Evolutionary conservation across 2,113 vertebrate genomes (phyloP).

Genomic region (Campylorhamphus procurvoides): DNA sequence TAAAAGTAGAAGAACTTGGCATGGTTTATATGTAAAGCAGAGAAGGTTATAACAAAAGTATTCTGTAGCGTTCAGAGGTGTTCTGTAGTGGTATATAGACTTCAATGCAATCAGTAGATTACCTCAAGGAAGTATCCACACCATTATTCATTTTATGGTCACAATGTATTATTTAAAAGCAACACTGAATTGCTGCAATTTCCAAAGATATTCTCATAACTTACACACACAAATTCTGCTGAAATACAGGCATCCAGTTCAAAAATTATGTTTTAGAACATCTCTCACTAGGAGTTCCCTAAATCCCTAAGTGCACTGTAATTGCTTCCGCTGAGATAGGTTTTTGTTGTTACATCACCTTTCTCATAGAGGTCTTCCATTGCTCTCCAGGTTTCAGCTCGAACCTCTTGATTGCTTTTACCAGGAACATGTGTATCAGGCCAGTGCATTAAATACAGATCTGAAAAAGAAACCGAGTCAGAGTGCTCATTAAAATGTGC

Average conservation of each 20-base stretch:
- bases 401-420: constrained; percentile 71
- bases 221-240: background rate
- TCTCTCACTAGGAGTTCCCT: background rate
- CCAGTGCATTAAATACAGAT: constrained; percentile 84
- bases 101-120: background rate
- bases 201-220: background rate
- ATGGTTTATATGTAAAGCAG: background rate
- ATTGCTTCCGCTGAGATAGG: background rate
- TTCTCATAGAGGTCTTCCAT: constrained; percentile 77
- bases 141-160: background rate
- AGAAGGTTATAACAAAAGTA: background rate
- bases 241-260: background rate
- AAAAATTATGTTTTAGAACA: background rate
- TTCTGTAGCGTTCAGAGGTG: background rate
- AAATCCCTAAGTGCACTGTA: background rate
- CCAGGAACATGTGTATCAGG: constrained; percentile 61
- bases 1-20: background rate
- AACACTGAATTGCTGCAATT: background rate
- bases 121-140: background rate
- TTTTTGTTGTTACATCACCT: constrained; percentile 44
- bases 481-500: background rate
- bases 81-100: background rate
- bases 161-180: background rate
- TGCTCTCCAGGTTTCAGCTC: constrained; percentile 78
- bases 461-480: constrained; percentile 65